Conservation (phyloP, 2,888 invertebrate species). For the Folsomia candida region DNA sequence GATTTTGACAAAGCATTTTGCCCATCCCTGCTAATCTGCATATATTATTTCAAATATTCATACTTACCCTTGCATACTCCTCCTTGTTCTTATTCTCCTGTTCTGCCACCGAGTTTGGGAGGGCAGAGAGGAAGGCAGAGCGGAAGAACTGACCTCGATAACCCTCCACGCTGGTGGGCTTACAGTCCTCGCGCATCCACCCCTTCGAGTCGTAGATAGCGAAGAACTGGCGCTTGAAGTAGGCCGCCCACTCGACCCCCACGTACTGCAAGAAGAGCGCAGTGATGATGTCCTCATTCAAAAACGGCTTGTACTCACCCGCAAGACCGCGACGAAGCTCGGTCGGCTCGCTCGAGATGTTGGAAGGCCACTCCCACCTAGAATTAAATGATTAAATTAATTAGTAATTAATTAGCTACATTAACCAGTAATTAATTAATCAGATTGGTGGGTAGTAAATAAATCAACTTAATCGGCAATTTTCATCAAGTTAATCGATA, state of each 20-base stretch:
- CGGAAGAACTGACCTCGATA: conserved; percentile 23
- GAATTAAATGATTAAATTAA: too few species aligned
- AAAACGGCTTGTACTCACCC: conserved; percentile 34
- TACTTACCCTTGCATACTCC: conserved; percentile 15
- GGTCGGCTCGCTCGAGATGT: background rate
- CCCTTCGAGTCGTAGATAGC: conserved; percentile 32
- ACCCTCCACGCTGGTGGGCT: conserved; percentile 22
- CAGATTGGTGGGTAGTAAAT: too few species aligned
- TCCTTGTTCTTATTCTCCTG: conserved; percentile 7
- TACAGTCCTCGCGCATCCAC: conserved; percentile 27
- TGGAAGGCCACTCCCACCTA: conserved; percentile 26
- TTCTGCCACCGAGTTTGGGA: conserved; percentile 25
- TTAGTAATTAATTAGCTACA: too few species aligned
- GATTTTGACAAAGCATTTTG: too few species aligned
- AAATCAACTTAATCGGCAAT: too few species aligned
- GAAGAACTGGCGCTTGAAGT: conserved; percentile 18
- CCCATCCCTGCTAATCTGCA: too few species aligned
- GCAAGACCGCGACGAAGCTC: conserved; percentile 36
- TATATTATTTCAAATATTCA: too few species aligned
- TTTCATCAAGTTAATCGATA: too few species aligned
- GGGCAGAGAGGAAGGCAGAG: conserved; percentile 28
- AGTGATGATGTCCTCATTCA: conserved; percentile 43
- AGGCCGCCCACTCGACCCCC: conserved; percentile 28
- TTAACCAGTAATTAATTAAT: too few species aligned
- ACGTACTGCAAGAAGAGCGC: conserved; percentile 38